These are phyloP conservation scores for Gandaritis pyraliata DNA, from an alignment of 2,888 invertebrate species.

Conservation along the genomic window DNA sequence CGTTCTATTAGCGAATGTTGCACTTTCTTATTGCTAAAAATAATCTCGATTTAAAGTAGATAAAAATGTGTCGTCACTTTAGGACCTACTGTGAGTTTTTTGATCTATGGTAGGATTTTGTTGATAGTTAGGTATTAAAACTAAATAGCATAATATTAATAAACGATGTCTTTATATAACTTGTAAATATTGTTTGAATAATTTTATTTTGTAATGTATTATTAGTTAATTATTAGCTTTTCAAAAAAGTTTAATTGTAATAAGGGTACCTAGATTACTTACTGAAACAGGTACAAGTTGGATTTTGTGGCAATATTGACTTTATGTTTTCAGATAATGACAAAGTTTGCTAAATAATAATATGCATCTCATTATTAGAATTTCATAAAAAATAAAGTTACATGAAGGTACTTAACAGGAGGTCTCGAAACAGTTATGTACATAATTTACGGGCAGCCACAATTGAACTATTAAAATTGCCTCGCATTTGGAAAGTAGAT, in stretches of 20 bases:
- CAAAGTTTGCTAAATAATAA: slow-evolving; percentile 35
- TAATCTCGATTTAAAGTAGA: slow-evolving; percentile 76
- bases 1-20: slow-evolving; percentile 80
- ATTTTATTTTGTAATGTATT: slow-evolving; percentile 80
- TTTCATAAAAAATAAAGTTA: slow-evolving; percentile 61
- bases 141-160: slow-evolving; percentile 72
- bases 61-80: slow-evolving; percentile 77
- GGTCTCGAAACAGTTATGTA: slow-evolving; percentile 64
- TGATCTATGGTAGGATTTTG: slow-evolving; percentile 75
- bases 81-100: slow-evolving; percentile 77
- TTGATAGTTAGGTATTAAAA: slow-evolving; percentile 75
- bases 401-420: slow-evolving; percentile 65
- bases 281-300: slow-evolving; percentile 64
- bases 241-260: slow-evolving; percentile 66
- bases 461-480: slow-evolving; percentile 79
- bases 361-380: slow-evolving; percentile 49
- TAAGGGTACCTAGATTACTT: slow-evolving; percentile 50
- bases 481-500: slow-evolving; percentile 84
- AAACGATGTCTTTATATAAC: slow-evolving; percentile 65
- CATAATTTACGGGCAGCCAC: slow-evolving; percentile 61
- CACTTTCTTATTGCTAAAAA: slow-evolving; percentile 78
- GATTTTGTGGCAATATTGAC: slow-evolving; percentile 76
- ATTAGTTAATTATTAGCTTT: slow-evolving; percentile 78
- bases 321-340: slow-evolving; percentile 49
- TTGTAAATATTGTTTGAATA: slow-evolving; percentile 82